These are phyloP conservation scores for Pelodytes ibericus DNA, from an alignment of 2,797 vertebrate genomes.

Conservation along the genomic window DNA sequence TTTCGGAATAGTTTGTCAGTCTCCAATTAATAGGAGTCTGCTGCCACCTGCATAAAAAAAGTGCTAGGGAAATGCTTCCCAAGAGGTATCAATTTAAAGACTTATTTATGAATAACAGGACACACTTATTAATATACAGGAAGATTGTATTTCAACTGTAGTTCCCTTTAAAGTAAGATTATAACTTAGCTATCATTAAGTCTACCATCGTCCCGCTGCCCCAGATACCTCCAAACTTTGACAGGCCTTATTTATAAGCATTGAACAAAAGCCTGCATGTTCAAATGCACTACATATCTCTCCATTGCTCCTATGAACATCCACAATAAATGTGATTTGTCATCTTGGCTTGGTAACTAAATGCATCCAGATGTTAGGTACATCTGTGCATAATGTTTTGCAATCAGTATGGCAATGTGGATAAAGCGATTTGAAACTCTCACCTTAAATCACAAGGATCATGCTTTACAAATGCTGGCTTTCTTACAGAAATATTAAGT, in stretches of 20 bases:
- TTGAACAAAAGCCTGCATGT: background rate
- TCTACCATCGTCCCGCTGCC: background rate
- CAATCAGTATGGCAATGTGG: slow-evolving; percentile 15
- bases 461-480: background rate
- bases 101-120: too few relatives aligned
- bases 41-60: too few relatives aligned
- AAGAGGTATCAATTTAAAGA: too few relatives aligned
- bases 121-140: too few relatives aligned
- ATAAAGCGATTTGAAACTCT: slow-evolving; percentile 29
- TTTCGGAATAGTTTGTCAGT: too few relatives aligned
- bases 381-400: slow-evolving; percentile 40
- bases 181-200: background rate
- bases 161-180: background rate
- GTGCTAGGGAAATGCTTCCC: too few relatives aligned
- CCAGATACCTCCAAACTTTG: background rate
- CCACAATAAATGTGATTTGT: slow-evolving; percentile 43
- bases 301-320: slow-evolving; percentile 7
- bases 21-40: too few relatives aligned
- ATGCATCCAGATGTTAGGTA: slow-evolving; percentile 47
- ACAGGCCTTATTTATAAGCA: background rate
- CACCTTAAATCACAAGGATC: slow-evolving; percentile 34
- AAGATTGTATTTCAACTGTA: too few relatives aligned
- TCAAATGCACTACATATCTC: background rate
- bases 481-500: background rate
- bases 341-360: slow-evolving; percentile 34